Evolutionary conservation across 1,140 invertebrate species (phyloP), one percentile per base, ranked within the genome.

Genomic region (Myzus persicae): DNA sequence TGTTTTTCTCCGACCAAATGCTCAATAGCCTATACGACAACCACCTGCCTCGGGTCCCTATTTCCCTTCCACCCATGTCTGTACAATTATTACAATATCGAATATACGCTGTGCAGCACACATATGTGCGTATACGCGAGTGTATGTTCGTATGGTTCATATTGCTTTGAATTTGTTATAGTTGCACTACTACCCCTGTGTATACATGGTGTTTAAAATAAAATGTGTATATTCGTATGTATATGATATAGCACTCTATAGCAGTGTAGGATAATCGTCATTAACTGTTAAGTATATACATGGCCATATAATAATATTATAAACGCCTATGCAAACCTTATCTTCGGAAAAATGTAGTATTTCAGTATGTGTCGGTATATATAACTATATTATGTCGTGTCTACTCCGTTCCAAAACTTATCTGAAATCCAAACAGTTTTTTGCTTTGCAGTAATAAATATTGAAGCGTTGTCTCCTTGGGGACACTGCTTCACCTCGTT

Each of bases 21-120:
- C 59, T 76, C 59, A 76, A 76, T n/a, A 76, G 59, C 59, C 36
- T 82, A 82, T 38, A 82, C 84, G 84, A 87, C 84, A 44, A 87
- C 42, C 84, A 87, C 84, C 84, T 87, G 84, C 84, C 5, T 87
- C 82, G 42, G 42, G 42, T 87, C 84, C 84, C 42, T 87, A 51
- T 51, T 85, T 87, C 38, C 82, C 38, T 84, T 40, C 38, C 40
- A 26, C 40, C 36, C 31, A 2, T 76, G 6, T 76, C 31, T 76
- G n/a, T n/a, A 76, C 11, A n/a, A n/a, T 76, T 76, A 18, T 76
- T 76, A 76, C 59, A n/a, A 84, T 84, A n/a, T n/a, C n/a, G n/a
- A n/a, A n/a, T n/a, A 9, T 84, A 40, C 8, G 5, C 36, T 40
- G 46, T n/a, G n/a, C n/a, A n/a, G n/a, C n/a, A n/a, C 20, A 22